Evolutionary conservation across 2,888 invertebrate species (phyloP).

Genomic region (Augiades crinisus): DNA sequence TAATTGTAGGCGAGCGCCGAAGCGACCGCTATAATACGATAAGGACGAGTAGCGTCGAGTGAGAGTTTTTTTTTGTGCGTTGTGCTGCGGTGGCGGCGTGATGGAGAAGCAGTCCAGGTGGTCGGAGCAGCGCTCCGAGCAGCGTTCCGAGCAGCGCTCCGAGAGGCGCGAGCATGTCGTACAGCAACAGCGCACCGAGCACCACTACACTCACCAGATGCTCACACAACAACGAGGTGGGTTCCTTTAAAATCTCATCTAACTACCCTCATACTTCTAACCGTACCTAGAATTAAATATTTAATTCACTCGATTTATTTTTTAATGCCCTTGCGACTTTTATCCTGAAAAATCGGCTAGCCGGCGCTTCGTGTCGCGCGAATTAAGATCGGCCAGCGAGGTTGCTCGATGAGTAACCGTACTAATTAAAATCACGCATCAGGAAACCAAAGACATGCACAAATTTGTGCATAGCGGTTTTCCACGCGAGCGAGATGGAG

Average conservation of each 20-base stretch:
- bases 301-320: too few relatives aligned
- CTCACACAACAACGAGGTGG: slow-evolving; percentile 89
- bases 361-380: slow-evolving; percentile 35
- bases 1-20: slow-evolving; percentile 59
- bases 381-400: slow-evolving; percentile 53
- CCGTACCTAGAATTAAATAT: slow-evolving; percentile 37
- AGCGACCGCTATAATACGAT: slow-evolving; percentile 55
- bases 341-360: slow-evolving; percentile 24
- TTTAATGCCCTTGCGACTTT: slow-evolving; percentile 38
- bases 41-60: slow-evolving; percentile 73
- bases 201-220: slow-evolving; percentile 89
- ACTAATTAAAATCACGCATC: slow-evolving; percentile 27
- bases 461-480: slow-evolving; percentile 76
- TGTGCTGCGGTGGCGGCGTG: slow-evolving; percentile 75
- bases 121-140: slow-evolving; percentile 71
- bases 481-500: slow-evolving; percentile 65
- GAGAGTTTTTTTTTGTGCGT: slow-evolving; percentile 73
- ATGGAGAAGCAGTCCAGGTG: slow-evolving; percentile 89
- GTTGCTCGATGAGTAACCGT: slow-evolving; percentile 41
- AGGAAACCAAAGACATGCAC: slow-evolving; percentile 59
- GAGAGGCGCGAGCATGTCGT: slow-evolving; percentile 51
- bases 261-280: slow-evolving; percentile 7
- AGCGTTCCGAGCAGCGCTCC: slow-evolving; percentile 85
- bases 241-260: slow-evolving; percentile 41
- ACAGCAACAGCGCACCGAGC: slow-evolving; percentile 84